phyloP scores from a whole-genome alignment of 2,888 invertebrate genomes.

The Torymus texanus region DNA sequence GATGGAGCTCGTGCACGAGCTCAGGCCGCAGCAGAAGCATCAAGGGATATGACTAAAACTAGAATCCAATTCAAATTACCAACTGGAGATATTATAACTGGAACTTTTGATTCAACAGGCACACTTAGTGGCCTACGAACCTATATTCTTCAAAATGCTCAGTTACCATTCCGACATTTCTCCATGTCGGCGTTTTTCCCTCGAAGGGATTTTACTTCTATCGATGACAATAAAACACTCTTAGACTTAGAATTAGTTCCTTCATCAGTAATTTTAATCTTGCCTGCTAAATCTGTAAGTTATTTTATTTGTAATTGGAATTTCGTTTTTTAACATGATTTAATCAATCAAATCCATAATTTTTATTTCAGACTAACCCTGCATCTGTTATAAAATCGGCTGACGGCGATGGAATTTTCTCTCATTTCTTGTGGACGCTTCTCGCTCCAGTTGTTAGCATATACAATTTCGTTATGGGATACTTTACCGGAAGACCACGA shows the following conservation, averaged over 20 bases:
- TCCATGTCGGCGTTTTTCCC: slow-evolving; percentile 87
- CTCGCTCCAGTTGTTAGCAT: slow-evolving; percentile 79
- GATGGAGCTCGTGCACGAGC: slow-evolving; percentile 47
- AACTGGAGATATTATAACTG: slow-evolving; percentile 85
- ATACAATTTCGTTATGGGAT: slow-evolving; percentile 76
- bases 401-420: slow-evolving; percentile 75
- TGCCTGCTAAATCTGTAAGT: slow-evolving; percentile 77
- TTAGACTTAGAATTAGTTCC: slow-evolving; percentile 84
- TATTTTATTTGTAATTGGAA: slow-evolving; percentile 16
- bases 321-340: neutral
- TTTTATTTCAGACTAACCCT: slow-evolving; percentile 61
- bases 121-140: slow-evolving; percentile 79
- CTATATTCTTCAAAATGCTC: slow-evolving; percentile 77
- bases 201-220: slow-evolving; percentile 80
- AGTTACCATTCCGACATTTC: slow-evolving; percentile 79
- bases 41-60: slow-evolving; percentile 76
- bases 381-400: slow-evolving; percentile 67
- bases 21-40: slow-evolving; percentile 42
- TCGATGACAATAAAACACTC: slow-evolving; percentile 78
- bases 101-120: slow-evolving; percentile 83
- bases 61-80: slow-evolving; percentile 92
- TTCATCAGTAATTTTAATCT: slow-evolving; percentile 84
- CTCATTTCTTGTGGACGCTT: slow-evolving; percentile 79
- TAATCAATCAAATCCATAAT: neutral
- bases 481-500: slow-evolving; percentile 72